Evolutionary conservation across 2,797 vertebrate species (phyloP), one percentile per base, ranked within the genome.

Genomic region (Poecilia velifera): DNA sequence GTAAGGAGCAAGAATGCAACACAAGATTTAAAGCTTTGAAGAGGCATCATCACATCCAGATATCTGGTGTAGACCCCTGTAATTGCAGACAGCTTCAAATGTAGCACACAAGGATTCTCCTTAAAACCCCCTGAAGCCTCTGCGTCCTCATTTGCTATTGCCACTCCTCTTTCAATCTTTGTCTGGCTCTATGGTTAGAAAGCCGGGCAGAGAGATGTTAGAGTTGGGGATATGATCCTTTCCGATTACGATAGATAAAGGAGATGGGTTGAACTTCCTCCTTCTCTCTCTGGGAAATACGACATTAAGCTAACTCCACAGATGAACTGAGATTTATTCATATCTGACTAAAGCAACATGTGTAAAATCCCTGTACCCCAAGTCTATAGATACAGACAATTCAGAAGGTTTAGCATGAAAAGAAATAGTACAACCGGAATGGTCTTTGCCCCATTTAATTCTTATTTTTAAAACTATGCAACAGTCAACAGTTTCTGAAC

Each of bases 381-480:
- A 16, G 4, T 43, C 25, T 46, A 43, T 22, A 51, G 74, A 62
- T 16, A 46, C 55, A 18, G 22, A 45, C 5, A 43, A 51, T 74
- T 80, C 36, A 41, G 64, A 68, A n/a, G 66, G 8, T 43, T 9
- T 5, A 6, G 36, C 66, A 41, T n/a, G 36, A 45, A n/a, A 45
- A 71, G 41, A 45, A 68, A 68, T 4, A 22, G 10, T 4, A 41
- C 3, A 79, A 87, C 71, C 88, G 73, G 81, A 76, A 80, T 20
- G 73, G 34, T 64, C 34, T 68, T 39, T 68, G 36, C 39, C 36
- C 18, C 6, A 7, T 83, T 1, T 18, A 46, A 72, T 76, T 3
- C 34, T 66, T 76, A 47, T 64, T 84, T 80, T 78, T 78, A 55
- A 25, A 84, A 77, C 64, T 73, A 46, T 9, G 34, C 41, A 87